phyloP scores from a whole-genome alignment of 2,797 vertebrate genomes.

The Acomys russatus region DNA sequence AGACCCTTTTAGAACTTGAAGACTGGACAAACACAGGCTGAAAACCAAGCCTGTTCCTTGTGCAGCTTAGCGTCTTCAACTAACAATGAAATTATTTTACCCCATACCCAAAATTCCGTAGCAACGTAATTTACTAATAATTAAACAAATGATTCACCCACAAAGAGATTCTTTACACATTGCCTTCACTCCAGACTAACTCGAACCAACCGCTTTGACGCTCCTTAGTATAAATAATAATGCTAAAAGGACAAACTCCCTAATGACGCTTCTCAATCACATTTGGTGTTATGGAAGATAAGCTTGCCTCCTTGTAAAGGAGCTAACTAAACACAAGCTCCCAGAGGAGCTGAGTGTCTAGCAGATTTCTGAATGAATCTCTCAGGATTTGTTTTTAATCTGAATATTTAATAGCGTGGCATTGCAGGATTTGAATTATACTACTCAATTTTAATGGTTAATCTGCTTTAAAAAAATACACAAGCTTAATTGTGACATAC shows the following conservation, averaged over 20 bases:
- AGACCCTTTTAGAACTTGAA: conserved; percentile 47
- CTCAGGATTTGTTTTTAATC: conserved; percentile 85
- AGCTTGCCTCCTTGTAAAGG: conserved; percentile 65
- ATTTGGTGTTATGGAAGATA: conserved; percentile 83
- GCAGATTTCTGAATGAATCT: conserved; percentile 84
- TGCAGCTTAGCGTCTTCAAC: conserved; percentile 51
- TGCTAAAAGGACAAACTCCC: conserved; percentile 81
- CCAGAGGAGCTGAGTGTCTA: conserved; percentile 71
- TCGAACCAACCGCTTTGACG: conserved; percentile 84
- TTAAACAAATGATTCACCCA: conserved; percentile 82
- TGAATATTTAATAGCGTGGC: conserved; percentile 83
- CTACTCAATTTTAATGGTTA: conserved; percentile 86
- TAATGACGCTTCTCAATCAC: conserved; percentile 64
- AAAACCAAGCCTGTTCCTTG: conserved; percentile 62
- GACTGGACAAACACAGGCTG: conserved; percentile 2
- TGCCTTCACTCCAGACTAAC: conserved; percentile 79
- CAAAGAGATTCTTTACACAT: conserved; percentile 81
- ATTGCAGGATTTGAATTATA: conserved; percentile 85
- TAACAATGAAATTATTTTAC: conserved; percentile 71
- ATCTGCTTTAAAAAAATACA: conserved; percentile 86
- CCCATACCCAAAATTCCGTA: conserved; percentile 67
- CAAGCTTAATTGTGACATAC: conserved; percentile 89
- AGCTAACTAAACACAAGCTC: conserved; percentile 74
- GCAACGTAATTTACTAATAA: conserved; percentile 80
- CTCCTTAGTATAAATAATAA: conserved; percentile 85